A percentile compares a stretch with the other conserved stretches of the same genome.
Evolutionary conservation across 2,113 vertebrate genomes (phyloP).

Genomic region (Hippocampus barbouri): DNA sequence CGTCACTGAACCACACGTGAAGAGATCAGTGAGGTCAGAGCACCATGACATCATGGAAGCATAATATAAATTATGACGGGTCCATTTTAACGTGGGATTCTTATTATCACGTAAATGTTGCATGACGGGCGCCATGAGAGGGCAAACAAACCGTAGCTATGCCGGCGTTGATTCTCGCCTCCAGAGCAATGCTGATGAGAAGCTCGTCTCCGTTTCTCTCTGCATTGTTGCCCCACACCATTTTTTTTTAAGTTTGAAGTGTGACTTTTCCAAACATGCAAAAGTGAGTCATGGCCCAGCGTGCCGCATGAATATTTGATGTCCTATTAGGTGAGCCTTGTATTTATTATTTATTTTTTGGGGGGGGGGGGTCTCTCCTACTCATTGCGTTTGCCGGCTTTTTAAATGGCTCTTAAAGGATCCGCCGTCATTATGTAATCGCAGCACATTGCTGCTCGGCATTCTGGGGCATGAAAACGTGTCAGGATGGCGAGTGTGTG

Average conservation of each 20-base stretch:
- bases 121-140: background rate
- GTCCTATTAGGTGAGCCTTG: slow-evolving; percentile 34
- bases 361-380: slow-evolving; percentile 3
- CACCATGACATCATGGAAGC: too few species aligned
- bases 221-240: slow-evolving; percentile 14
- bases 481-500: slow-evolving; percentile 6
- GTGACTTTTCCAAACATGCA: slow-evolving; percentile 31
- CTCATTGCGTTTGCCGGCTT: slow-evolving; percentile 10
- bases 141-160: too few species aligned
- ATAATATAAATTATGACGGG: too few species aligned
- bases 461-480: slow-evolving; percentile 41
- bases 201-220: background rate
- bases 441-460: slow-evolving; percentile 18
- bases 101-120: background rate
- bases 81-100: background rate
- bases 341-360: slow-evolving; percentile 16
- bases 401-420: slow-evolving; percentile 32
- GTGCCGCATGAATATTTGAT: slow-evolving; percentile 61
- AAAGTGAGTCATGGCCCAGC: slow-evolving; percentile 41
- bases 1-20: too few species aligned
- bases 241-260: background rate
- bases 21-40: too few species aligned
- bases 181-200: slow-evolving; percentile 8
- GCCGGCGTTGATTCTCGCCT: background rate
- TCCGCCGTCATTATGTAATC: slow-evolving; percentile 53